A percentile compares a stretch with the other conserved stretches of the same genome.
Conservation (phyloP, 1,140 invertebrate species). For the Hylaeus volcanicus region DNA sequence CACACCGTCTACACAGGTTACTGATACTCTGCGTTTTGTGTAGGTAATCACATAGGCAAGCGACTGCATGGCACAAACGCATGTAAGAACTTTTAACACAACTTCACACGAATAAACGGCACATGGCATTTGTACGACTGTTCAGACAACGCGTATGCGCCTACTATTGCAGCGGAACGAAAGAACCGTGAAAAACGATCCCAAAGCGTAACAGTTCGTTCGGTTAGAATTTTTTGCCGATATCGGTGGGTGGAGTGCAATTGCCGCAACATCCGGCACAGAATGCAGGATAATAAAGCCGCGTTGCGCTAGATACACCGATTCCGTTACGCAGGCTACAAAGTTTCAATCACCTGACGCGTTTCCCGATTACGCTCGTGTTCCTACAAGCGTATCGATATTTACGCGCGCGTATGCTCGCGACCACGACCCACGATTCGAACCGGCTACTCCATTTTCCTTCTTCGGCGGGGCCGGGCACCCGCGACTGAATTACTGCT, state of each 20-base stretch:
- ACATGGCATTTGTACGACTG: no score
- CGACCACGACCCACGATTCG: background rate
- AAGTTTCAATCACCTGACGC: conserved; percentile 13
- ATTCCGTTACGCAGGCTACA: background rate
- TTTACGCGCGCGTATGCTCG: background rate
- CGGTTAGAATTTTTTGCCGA: background rate
- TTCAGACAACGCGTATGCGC: no score
- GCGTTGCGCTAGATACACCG: background rate
- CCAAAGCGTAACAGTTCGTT: no score
- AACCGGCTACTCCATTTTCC: background rate
- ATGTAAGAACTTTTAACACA: no score
- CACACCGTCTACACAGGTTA: no score
- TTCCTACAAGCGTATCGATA: conserved; percentile 1
- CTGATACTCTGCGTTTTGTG: no score
- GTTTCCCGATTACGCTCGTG: conserved; percentile 1
- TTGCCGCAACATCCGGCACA: background rate
- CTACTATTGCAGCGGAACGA: no score
- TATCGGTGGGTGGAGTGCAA: no score
- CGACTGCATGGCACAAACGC: no score
- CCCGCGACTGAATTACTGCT: background rate
- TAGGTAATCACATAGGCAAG: no score
- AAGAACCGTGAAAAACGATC: no score
- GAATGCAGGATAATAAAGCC: background rate
- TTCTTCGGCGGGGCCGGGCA: background rate
- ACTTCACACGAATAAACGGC: no score